phyloP scores from a whole-genome alignment of 2,797 vertebrate genomes.

The Chelon labrosus region DNA sequence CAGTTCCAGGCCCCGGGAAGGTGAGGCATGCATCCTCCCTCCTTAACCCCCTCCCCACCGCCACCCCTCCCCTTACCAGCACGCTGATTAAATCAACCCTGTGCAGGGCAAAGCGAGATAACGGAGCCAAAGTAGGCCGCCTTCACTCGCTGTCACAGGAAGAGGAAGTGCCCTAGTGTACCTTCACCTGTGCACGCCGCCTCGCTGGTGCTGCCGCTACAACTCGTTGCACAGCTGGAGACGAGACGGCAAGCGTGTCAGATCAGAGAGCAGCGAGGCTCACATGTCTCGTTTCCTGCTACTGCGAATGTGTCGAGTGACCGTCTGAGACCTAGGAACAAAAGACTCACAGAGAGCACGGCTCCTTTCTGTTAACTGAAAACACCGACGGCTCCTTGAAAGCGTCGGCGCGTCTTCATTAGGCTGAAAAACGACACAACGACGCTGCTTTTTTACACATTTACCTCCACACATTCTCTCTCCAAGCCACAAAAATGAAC shows the following conservation, averaged over 20 bases:
- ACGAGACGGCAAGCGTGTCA: slow-evolving; percentile 43
- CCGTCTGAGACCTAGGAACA: slow-evolving; percentile 56
- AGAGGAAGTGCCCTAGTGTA: slow-evolving; percentile 74
- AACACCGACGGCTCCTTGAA: slow-evolving; percentile 8
- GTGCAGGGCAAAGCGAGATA: slow-evolving; percentile 57
- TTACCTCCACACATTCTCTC: neutral
- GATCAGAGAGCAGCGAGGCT: slow-evolving; percentile 57
- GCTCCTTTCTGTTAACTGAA: slow-evolving; percentile 30
- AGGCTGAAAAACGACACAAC: neutral
- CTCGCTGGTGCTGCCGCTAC: slow-evolving; percentile 55
- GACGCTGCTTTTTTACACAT: neutral
- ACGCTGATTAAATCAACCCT: slow-evolving; percentile 80
- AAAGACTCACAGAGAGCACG: slow-evolving; percentile 22
- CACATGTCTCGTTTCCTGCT: slow-evolving; percentile 62
- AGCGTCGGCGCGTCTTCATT: neutral
- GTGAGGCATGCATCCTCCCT: slow-evolving; percentile 39
- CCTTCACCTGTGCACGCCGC: slow-evolving; percentile 70
- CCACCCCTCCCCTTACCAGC: slow-evolving; percentile 1
- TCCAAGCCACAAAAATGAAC: too few species aligned
- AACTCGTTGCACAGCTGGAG: slow-evolving; percentile 69
- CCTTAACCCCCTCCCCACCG: neutral
- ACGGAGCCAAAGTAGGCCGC: slow-evolving; percentile 82
- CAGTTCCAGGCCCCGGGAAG: slow-evolving; percentile 57
- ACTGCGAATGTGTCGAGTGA: slow-evolving; percentile 51
- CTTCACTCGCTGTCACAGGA: slow-evolving; percentile 79